Evolutionary conservation across 2,113 vertebrate species (phyloP).

Genomic region (Cervus canadensis): DNA sequence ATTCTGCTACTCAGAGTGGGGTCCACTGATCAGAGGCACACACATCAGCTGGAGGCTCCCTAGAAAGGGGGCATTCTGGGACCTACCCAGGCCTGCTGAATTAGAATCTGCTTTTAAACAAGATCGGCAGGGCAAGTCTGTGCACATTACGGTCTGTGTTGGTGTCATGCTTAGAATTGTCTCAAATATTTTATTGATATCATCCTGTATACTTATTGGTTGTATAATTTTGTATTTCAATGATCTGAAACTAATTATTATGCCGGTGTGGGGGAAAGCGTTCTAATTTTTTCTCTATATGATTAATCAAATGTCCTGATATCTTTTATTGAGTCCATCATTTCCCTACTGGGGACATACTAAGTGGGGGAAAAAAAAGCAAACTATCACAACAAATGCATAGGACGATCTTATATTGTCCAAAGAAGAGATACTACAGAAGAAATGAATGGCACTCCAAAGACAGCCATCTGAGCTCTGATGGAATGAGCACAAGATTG

Average conservation of each 20-base stretch:
- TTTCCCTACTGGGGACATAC: not conserved
- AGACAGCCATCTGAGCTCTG: not conserved
- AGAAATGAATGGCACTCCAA: not conserved
- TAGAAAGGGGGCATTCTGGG: not conserved
- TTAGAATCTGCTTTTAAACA: not conserved
- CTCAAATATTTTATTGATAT: not conserved
- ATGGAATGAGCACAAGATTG: not conserved
- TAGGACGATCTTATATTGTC: not conserved
- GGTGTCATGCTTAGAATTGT: not conserved
- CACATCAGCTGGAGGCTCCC: not conserved
- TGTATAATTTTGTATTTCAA: not conserved
- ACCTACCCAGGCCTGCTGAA: not conserved
- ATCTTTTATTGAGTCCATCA: not conserved
- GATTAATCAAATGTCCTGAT: not conserved
- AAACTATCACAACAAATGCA: not conserved
- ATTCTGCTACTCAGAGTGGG: not conserved
- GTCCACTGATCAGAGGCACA: not conserved
- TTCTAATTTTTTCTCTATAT: not conserved
- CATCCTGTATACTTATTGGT: not conserved
- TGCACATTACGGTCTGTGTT: not conserved
- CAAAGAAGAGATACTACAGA: not conserved
- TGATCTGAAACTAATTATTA: not conserved
- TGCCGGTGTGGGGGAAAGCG: not conserved
- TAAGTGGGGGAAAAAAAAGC: not conserved
- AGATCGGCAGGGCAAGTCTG: not conserved